These are phyloP conservation scores for Actinia equina DNA, from an alignment of 64 coral and sea anemone species.

Conservation along the genomic window DNA sequence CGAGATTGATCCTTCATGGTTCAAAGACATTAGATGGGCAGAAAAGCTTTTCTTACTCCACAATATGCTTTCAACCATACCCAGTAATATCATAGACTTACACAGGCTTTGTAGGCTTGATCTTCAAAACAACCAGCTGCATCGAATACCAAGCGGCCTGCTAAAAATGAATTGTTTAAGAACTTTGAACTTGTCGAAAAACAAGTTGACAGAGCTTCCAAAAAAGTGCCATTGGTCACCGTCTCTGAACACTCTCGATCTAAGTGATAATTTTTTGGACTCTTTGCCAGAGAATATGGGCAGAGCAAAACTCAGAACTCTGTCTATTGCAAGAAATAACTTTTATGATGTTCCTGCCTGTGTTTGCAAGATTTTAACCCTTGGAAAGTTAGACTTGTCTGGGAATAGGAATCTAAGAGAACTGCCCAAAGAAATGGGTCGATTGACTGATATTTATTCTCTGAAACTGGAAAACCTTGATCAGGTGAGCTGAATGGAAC, in stretches of 20 bases:
- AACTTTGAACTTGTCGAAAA: constrained; percentile 58
- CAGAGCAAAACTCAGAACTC: constrained; percentile 52
- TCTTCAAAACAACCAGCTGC: constrained; percentile 74
- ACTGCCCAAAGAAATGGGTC: constrained; percentile 86
- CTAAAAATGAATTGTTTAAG: constrained; percentile 68
- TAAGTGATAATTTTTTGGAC: constrained; percentile 72
- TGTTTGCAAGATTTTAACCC: constrained; percentile 67
- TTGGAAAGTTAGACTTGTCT: constrained; percentile 71
- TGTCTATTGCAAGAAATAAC: constrained; percentile 76
- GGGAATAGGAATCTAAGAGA: constrained; percentile 78
- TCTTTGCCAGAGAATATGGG: constrained; percentile 61
- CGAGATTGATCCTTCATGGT: constrained; percentile 60
- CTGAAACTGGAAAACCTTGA: constrained; percentile 78
- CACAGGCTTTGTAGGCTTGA: constrained; percentile 67
- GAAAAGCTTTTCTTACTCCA: constrained; percentile 61
- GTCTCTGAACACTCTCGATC: constrained; percentile 57
- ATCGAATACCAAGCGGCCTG: constrained; percentile 49
- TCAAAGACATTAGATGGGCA: constrained; percentile 73
- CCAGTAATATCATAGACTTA: constrained; percentile 60
- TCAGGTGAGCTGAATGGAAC: constrained; percentile 57
- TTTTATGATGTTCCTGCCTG: constrained; percentile 78
- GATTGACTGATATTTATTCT: constrained; percentile 60
- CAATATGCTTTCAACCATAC: constrained; percentile 65
- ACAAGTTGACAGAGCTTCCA: constrained; percentile 79
- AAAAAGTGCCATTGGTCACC: constrained; percentile 57